A percentile compares a stretch with the other conserved stretches of the same genome.
Evolutionary conservation across 2,797 vertebrate genomes (phyloP).

Genomic region (Phataginus tetradactyla): DNA sequence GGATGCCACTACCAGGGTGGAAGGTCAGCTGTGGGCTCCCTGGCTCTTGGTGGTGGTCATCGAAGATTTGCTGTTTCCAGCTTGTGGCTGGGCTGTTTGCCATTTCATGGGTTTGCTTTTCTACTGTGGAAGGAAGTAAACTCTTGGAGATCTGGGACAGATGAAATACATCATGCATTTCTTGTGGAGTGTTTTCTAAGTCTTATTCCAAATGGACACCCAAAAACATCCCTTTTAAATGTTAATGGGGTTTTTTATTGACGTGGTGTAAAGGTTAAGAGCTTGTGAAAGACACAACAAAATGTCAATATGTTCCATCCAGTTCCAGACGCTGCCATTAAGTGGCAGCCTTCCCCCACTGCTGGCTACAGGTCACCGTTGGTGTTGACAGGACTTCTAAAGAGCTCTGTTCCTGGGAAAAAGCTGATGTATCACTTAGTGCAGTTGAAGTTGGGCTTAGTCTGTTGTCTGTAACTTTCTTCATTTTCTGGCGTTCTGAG

Average conservation of each 20-base stretch:
- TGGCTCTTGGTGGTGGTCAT: neutral
- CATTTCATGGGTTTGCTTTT: neutral
- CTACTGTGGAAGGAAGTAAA: neutral
- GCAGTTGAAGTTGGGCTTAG: neutral
- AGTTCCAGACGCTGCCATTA: conserved; percentile 57
- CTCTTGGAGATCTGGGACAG: neutral
- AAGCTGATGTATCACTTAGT: neutral
- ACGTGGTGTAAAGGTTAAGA: conserved; percentile 80
- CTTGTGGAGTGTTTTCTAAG: conserved; percentile 60
- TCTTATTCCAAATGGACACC: conserved; percentile 68
- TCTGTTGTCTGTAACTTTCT: neutral
- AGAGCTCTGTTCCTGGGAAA: neutral
- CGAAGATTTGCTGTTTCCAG: neutral
- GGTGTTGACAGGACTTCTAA: neutral
- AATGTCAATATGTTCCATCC: conserved; percentile 53
- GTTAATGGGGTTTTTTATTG: conserved; percentile 82
- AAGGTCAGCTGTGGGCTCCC: neutral
- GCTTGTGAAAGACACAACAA: conserved; percentile 74
- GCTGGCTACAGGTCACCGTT: neutral
- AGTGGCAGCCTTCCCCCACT: conserved; percentile 80
- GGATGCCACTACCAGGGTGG: rapidly evolving
- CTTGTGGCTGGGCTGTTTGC: neutral
- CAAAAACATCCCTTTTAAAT: conserved; percentile 78
- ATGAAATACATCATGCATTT: conserved; percentile 20
- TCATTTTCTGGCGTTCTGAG: neutral